Evolutionary conservation across 2,797 vertebrate genomes (phyloP).

Genomic region (Ptychadena robeensis): DNA sequence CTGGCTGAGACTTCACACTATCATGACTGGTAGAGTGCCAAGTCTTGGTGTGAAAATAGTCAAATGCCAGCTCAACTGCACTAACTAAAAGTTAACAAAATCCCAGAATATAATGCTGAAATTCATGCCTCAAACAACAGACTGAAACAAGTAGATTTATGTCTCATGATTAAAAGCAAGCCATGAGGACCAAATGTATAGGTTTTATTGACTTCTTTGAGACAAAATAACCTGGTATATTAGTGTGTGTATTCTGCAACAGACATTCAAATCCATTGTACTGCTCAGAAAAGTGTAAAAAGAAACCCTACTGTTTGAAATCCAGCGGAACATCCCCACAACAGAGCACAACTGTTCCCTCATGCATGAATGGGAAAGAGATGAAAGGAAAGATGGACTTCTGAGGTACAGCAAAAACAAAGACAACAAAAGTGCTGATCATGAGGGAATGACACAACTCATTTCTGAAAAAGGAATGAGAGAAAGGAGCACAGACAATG

Average conservation of each 20-base stretch:
- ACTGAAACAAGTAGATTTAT: conserved; percentile 85
- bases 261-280: conserved; percentile 99
- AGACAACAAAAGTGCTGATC: conserved; percentile 99
- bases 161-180: conserved; percentile 74
- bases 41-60: conserved; percentile 76
- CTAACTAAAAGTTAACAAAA: conserved; percentile 77
- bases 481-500: conserved; percentile 89
- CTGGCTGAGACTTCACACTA: conserved; percentile 74
- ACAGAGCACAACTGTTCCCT: conserved; percentile 99
- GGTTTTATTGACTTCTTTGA: conserved; percentile 99
- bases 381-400: conserved; percentile 99
- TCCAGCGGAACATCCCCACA: conserved; percentile 99
- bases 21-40: conserved; percentile 74
- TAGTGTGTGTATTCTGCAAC: conserved; percentile 94
- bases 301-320: conserved; percentile 99
- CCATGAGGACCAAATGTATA: conserved; percentile 86
- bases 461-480: conserved; percentile 86
- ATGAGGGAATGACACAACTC: conserved; percentile 97
- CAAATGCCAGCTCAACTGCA: conserved; percentile 71
- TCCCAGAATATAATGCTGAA: conserved; percentile 72
- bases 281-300: conserved; percentile 95
- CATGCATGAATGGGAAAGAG: conserved; percentile 97
- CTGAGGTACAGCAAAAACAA: conserved; percentile 99
- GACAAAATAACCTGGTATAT: conserved; percentile 98
- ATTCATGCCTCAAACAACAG: conserved; percentile 76